These are phyloP conservation scores for Nycticorax nycticorax DNA, from an alignment of 2,113 vertebrate species.

Conservation along the genomic window DNA sequence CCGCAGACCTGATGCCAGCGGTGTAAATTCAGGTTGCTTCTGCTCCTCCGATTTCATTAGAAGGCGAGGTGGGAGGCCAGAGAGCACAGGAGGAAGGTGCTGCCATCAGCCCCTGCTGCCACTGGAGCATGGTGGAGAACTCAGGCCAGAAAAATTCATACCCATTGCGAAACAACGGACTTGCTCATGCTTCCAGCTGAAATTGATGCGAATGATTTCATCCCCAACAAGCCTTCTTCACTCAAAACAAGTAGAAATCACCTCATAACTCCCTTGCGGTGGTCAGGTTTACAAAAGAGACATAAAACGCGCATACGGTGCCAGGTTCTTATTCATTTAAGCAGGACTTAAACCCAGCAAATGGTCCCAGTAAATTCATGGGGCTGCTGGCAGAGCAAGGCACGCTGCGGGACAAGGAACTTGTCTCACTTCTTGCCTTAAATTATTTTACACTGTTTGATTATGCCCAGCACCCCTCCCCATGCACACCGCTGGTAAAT, in stretches of 20 bases:
- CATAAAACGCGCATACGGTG: rapidly evolving
- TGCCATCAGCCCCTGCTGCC: background rate
- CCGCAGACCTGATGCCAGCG: background rate
- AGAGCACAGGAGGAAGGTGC: background rate
- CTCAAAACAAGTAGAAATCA: background rate
- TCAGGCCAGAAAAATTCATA: background rate
- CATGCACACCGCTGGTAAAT: background rate
- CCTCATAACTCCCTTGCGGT: background rate
- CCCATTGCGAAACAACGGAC: background rate
- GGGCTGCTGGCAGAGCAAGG: background rate
- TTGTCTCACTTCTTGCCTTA: background rate
- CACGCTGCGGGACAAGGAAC: rapidly evolving
- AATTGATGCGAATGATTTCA: background rate
- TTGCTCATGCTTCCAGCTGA: background rate
- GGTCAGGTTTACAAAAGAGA: background rate
- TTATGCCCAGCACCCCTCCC: background rate
- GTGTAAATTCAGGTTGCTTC: background rate
- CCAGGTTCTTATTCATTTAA: background rate
- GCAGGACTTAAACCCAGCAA: background rate
- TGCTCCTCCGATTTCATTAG: background rate
- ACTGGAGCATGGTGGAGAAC: background rate
- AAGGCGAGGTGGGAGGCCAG: background rate
- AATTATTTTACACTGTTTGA: background rate
- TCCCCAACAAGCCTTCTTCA: background rate
- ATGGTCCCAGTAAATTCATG: background rate